phyloP scores from a whole-genome alignment of 2,797 vertebrate species.

The Rhinella marina region DNA sequence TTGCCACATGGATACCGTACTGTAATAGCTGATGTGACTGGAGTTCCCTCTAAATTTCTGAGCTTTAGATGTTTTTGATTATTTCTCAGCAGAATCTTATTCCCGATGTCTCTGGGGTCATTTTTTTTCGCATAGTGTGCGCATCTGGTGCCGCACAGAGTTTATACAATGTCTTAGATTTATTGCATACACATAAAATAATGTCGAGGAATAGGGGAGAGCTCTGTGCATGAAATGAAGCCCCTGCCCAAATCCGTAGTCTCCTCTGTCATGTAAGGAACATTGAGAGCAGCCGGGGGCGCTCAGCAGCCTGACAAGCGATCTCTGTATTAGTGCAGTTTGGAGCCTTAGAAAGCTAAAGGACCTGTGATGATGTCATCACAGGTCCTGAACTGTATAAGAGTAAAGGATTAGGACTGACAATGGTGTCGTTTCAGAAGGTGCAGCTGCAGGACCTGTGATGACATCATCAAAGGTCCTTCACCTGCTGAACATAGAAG shows the following conservation, averaged over 20 bases:
- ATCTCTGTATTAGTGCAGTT: no score
- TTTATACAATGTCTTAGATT: conserved; percentile 27
- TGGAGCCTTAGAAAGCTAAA: no score
- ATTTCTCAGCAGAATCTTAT: background rate
- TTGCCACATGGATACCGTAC: background rate
- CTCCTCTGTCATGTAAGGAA: background rate
- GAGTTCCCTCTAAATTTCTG: background rate
- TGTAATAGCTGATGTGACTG: background rate
- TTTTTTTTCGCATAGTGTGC: background rate
- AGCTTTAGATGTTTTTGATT: no score
- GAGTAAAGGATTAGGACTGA: no score
- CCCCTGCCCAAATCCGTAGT: background rate
- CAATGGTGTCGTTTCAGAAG: no score
- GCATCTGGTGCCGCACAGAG: background rate
- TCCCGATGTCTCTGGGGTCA: background rate
- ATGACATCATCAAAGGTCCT: no score
- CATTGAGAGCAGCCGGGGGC: background rate
- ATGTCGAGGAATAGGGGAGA: background rate
- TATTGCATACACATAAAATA: conserved; percentile 27
- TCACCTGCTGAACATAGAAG: no score
- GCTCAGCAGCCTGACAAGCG: no score
- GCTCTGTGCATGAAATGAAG: background rate
- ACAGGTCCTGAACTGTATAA: no score
- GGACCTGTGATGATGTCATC: no score
- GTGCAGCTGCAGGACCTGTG: no score